Percentiles rank a stretch among this genome's conserved stretches.
phyloP scores from a whole-genome alignment of 2,888 invertebrate species.

The Chrysodeixis includens region DNA sequence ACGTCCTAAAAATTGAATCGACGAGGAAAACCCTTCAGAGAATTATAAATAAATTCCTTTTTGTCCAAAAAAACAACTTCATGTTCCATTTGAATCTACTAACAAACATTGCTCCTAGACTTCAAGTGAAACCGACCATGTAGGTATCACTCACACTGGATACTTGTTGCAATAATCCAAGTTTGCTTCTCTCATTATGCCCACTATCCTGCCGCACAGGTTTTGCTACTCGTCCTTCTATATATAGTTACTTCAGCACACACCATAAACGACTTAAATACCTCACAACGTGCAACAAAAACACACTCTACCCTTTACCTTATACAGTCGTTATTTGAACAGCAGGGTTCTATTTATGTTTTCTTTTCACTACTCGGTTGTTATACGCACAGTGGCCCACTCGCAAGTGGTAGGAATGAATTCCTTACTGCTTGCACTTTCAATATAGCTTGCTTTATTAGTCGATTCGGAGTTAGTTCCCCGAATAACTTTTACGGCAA shows the following conservation, averaged over 20 bases:
- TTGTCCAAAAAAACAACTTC: no score
- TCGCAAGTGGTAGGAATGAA: constrained; percentile 81
- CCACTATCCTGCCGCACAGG: constrained; percentile 81
- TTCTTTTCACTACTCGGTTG: constrained; percentile 41
- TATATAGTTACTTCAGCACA: constrained; percentile 74
- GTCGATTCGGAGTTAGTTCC: constrained; percentile 69
- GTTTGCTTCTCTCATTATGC: constrained; percentile 77
- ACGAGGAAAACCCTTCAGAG: no score
- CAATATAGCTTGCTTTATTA: constrained; percentile 76
- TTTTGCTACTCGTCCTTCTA: constrained; percentile 83
- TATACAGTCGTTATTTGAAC: constrained; percentile 55
- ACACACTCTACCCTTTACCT: constrained; percentile 38
- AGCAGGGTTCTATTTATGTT: constrained; percentile 27
- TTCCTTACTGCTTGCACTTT: constrained; percentile 86
- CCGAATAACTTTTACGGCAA: constrained; percentile 59
- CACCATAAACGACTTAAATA: constrained; percentile 55
- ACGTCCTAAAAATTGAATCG: no score
- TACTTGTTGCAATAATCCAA: constrained; percentile 73
- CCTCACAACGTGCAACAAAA: constrained; percentile 39
- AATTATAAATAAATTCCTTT: no score
- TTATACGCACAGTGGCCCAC: constrained; percentile 76
- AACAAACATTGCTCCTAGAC: constrained; percentile 10
- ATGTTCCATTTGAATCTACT: no score
- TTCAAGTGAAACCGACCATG: constrained; percentile 21
- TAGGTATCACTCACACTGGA: constrained; percentile 65